A percentile compares a stretch with the other conserved stretches of the same genome.
Evolutionary conservation across 2,113 vertebrate species (phyloP).

Genomic region (Rattus rattus): DNA sequence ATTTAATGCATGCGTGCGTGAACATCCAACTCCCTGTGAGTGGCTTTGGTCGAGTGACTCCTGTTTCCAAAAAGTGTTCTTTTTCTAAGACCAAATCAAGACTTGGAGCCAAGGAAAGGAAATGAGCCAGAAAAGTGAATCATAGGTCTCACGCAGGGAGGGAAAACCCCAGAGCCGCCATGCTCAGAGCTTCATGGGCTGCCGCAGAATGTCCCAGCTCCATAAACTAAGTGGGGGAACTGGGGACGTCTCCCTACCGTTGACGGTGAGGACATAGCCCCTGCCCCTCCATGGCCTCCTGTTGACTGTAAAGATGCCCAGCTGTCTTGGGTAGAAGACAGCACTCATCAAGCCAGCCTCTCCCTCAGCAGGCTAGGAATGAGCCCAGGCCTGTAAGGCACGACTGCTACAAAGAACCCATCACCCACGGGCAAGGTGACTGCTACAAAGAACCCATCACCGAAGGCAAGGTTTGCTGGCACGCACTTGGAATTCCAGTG

Average conservation of each 20-base stretch:
- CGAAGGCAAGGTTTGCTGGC: not conserved
- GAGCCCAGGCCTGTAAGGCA: not conserved
- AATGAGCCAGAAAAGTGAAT: conserved; percentile 58
- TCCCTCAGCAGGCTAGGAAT: not conserved
- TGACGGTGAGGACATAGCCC: not conserved
- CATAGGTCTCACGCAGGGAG: conserved; percentile 27
- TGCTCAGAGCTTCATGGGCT: conserved; percentile 15
- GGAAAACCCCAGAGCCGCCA: conserved; percentile 47
- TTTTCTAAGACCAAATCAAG: conserved; percentile 16
- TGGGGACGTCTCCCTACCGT: not conserved
- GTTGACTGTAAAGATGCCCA: not conserved
- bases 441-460: not conserved
- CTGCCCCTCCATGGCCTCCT: not conserved
- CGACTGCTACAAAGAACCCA: not conserved
- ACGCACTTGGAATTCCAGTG: not conserved
- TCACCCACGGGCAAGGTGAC: not conserved
- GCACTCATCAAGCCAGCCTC: not conserved
- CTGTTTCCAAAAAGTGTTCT: conserved; percentile 48
- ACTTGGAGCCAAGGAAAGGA: conserved; percentile 44
- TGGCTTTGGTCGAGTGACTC: not conserved
- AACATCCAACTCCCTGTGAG: not conserved
- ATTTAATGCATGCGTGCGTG: no score
- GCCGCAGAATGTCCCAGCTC: not conserved
- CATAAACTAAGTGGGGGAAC: not conserved
- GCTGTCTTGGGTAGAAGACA: not conserved